Base-by-base conservation (phyloP, 2,888 invertebrate species). In the Quadroppia sp. region DNA sequence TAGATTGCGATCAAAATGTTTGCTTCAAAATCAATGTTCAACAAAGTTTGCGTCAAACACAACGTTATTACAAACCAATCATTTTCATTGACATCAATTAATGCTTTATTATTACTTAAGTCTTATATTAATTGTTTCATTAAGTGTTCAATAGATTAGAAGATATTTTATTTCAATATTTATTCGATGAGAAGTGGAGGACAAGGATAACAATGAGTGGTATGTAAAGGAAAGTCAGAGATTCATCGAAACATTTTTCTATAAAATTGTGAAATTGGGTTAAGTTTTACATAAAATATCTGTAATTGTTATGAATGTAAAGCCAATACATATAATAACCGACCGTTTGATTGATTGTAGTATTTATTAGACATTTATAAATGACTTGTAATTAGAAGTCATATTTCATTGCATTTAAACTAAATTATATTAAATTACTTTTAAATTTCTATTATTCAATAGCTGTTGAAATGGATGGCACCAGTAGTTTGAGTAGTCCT, bases 401-500 rank as follows among this genome's bases (percentile, higher is more conserved):
- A 36, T 6, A 20, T 50, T 50, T 50, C 2, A 50, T 20, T 20
- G 50, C 20, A 3, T 20, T 50, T 50, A 50, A 50, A 50, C 20
- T n/a, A 7, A 50, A 50, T 25, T 36, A 36, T 36, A n/a, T n/a
- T 4, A 36, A 36, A 15, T 13, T 45, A 45, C 6, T 45, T 17
- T 45, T 6, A 30, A 11, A 17, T 1, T 23, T 64, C 20, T n/a
- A 20, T 40, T 17, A 40, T 1, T 40, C 20, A 17, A 32, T 50
- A 17, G 25, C 40, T 30, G 36, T 36, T 36, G 30, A n/a, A 64
- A 64, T 36, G 64, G 64, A 64, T 64, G 64, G 64, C 64, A 64
- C 64, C 64, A 64, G 64, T 45, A 2, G 11, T 59, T 15, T 59
- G 59, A 23, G 23, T n/a, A n/a, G n/a, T 28, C 15, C 45, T 30